phyloP scores from a whole-genome alignment of 2,888 invertebrate genomes.

The Philereme transversata region DNA sequence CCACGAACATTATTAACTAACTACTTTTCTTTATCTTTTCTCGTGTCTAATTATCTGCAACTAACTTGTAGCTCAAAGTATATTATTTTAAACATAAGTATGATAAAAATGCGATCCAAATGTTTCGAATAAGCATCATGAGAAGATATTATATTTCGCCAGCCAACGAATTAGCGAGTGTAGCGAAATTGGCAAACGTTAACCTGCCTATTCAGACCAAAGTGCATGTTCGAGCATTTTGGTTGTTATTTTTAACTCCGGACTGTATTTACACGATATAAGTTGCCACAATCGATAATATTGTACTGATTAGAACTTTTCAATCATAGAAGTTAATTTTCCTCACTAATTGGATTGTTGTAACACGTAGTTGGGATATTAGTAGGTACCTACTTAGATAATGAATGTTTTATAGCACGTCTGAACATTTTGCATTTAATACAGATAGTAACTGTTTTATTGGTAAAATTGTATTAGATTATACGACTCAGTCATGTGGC shows the following conservation, averaged over 20 bases:
- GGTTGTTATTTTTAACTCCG: not conserved
- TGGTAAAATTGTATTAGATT: constrained; percentile 44
- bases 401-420: constrained; percentile 67
- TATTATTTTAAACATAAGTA: not conserved
- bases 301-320: constrained; percentile 70
- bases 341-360: constrained; percentile 43
- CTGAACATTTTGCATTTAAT: constrained; percentile 65
- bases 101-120: no score
- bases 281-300: constrained; percentile 52
- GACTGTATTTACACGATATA: constrained; percentile 22
- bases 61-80: constrained; percentile 8
- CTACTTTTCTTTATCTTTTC: not conserved
- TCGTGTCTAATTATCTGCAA: not conserved
- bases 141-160: no score
- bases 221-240: no score
- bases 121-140: no score
- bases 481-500: constrained; percentile 40
- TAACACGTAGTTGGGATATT: constrained; percentile 47
- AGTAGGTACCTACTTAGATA: constrained; percentile 47
- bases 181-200: no score
- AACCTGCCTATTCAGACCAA: no score
- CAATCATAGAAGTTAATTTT: constrained; percentile 47
- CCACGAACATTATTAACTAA: constrained; percentile 22
- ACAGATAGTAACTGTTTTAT: constrained; percentile 58
- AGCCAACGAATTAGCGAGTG: no score